phyloP scores from a whole-genome alignment of 2,113 vertebrate species.

The Oryctolagus cuniculus region DNA sequence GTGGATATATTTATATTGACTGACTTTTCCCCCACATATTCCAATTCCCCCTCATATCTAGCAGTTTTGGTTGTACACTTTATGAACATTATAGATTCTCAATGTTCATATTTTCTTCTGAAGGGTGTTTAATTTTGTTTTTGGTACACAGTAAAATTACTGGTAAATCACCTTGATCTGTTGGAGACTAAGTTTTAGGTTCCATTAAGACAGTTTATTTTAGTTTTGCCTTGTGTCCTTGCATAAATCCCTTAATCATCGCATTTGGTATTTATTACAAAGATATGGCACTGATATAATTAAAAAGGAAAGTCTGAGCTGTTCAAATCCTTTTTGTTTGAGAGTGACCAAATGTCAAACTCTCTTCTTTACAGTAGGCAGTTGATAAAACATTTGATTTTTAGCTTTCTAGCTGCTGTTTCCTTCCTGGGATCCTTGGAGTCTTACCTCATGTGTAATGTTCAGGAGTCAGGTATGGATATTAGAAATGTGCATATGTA shows the following conservation, averaged over 20 bases:
- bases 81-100: background rate
- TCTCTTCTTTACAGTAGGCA: background rate
- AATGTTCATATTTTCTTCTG: slow-evolving; percentile 4
- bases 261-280: slow-evolving; percentile 22
- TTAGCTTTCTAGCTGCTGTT: background rate
- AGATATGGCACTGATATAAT: background rate
- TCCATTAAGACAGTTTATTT: slow-evolving; percentile 6
- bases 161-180: background rate
- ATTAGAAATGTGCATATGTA: background rate
- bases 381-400: slow-evolving; percentile 4
- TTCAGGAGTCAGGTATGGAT: slow-evolving; percentile 23
- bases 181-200: background rate
- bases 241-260: background rate
- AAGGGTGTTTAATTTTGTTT: background rate
- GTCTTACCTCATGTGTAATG: background rate
- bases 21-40: background rate
- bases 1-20: background rate
- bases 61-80: background rate
- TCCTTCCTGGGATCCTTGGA: background rate
- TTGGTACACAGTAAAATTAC: background rate
- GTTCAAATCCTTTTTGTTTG: background rate
- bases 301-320: background rate
- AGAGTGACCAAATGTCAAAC: background rate
- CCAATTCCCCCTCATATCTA: background rate
- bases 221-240: slow-evolving; percentile 28